Evolutionary conservation across 2,797 vertebrate genomes (phyloP).

Genomic region (Takifugu ocellatus): DNA sequence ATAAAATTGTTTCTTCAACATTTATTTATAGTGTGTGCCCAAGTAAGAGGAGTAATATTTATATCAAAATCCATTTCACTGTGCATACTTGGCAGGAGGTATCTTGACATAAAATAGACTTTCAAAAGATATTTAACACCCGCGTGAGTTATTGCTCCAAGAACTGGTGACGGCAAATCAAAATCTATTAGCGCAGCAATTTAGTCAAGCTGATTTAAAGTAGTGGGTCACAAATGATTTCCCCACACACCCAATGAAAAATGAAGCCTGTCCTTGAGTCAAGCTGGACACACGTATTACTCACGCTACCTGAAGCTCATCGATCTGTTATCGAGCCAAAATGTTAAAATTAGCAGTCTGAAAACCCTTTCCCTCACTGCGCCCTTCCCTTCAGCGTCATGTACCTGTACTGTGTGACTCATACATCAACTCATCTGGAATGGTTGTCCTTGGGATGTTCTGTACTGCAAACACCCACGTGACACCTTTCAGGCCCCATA

Average conservation of each 20-base stretch:
- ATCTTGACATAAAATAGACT: not conserved
- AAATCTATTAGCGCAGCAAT: not conserved
- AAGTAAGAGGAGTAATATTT: not conserved
- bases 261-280: not conserved
- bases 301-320: constrained; percentile 41
- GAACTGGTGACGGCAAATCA: constrained; percentile 13
- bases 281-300: constrained; percentile 31
- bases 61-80: not conserved
- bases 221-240: not conserved
- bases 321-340: constrained; percentile 59
- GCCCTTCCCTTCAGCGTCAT: constrained; percentile 49
- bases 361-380: constrained; percentile 45
- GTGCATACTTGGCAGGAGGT: too few species aligned
- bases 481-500: constrained; percentile 27
- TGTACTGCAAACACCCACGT: constrained; percentile 29
- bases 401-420: constrained; percentile 40
- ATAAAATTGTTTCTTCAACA: too few species aligned
- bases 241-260: not conserved
- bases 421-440: constrained; percentile 25
- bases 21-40: too few species aligned
- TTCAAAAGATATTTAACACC: not conserved
- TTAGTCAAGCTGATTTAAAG: constrained; percentile 9
- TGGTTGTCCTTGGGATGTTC: constrained; percentile 15
- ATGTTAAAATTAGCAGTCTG: constrained; percentile 45
- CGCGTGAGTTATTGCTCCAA: not conserved